Evolutionary conservation across 23 tunicate species (phyloP), one percentile per base, ranked within the genome.

Genomic region (Corella eumyota): DNA sequence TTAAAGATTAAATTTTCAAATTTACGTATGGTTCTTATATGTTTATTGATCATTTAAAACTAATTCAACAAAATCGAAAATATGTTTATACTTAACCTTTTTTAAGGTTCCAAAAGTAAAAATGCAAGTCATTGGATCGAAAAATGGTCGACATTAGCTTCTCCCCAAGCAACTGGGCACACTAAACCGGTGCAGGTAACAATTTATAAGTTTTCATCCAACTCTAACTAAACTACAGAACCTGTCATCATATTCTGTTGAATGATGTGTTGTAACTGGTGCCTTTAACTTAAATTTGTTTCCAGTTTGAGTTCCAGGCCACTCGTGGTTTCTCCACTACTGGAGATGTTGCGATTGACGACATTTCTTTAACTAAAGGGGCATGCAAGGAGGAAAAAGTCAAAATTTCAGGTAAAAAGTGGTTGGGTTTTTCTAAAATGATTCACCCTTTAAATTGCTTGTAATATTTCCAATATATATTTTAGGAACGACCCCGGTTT

Each of bases 281-380:
- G n/a, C n/a, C n/a, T n/a, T n/a, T n/a, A n/a, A n/a, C n/a, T n/a
- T n/a, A n/a, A n/a, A n/a, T n/a, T n/a, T 58, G 35, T 30, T 58
- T 6, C n/a, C 36, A 58, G 63, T 58, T 58, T 58, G 63, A 58
- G n/a, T 58, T 58, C 29, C 63, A 26, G 6, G 63, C 63, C 5
- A 26, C 25, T 7, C 21, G 63, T 6, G 63, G 63, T 6, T 58
- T 19, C 29, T 31, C 36, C 9, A 25, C 21, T n/a, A 30, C 26
- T n/a, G 29, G 63, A 34, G 63, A 58, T 26, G 25, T 58, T 58
- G 63, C 63, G 21, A 25, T 58, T 24, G 63, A 58, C 35, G 63
- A 58, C 25, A 58, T 58, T 36, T 19, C 27, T 30, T 27, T 58
- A 31, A 6, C 63, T 31, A 21, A 19, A 36, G 63, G 63, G 7